Evolutionary conservation across 2,113 vertebrate species (phyloP).

Genomic region (Thamnophis sirtalis): DNA sequence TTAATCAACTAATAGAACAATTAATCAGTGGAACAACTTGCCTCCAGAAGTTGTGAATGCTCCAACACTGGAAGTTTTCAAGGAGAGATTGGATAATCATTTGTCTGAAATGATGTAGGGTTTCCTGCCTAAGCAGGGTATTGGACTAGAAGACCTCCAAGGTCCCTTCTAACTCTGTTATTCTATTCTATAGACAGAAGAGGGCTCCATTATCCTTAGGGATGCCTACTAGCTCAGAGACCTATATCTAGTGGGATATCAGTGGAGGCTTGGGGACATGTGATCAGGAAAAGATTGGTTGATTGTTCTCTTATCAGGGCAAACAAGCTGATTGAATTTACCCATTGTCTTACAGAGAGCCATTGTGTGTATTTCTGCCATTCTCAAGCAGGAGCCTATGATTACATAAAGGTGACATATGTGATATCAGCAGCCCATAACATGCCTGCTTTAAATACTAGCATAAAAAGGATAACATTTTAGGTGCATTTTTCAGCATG

Average conservation of each 20-base stretch:
- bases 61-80: too few relatives aligned
- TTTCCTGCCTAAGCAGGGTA: too few relatives aligned
- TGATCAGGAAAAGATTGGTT: neutral
- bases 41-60: too few relatives aligned
- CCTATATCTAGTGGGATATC: neutral
- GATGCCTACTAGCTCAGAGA: neutral
- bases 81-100: too few relatives aligned
- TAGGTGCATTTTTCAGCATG: neutral
- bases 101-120: too few relatives aligned
- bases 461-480: neutral
- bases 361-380: neutral
- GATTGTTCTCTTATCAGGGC: neutral
- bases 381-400: neutral
- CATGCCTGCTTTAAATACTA: neutral
- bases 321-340: neutral
- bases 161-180: too few relatives aligned
- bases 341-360: neutral
- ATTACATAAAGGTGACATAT: neutral
- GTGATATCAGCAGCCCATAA: neutral
- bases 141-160: too few relatives aligned
- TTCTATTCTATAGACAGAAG: neutral
- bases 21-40: too few relatives aligned
- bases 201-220: neutral
- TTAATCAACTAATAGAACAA: too few relatives aligned
- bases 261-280: neutral